Evolutionary conservation across 2,888 invertebrate genomes (phyloP), one percentile per base, ranked within the genome.

Genomic region (Drosophila pseudotalamancana): DNA sequence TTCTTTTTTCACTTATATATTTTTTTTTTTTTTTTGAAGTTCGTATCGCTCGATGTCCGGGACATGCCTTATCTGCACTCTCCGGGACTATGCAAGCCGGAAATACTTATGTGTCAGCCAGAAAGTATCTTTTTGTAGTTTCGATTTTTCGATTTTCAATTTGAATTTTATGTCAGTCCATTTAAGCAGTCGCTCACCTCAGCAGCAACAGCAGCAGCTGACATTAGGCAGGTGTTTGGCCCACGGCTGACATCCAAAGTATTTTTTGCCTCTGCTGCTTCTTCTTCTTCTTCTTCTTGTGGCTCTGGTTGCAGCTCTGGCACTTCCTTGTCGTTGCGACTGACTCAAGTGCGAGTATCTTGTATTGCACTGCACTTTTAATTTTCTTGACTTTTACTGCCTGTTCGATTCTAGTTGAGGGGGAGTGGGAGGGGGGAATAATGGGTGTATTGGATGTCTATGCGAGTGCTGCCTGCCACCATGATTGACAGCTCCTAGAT

Each of bases 201-300:
- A 37, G 8, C 43, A 25, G 4, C 35, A 37, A 6, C 43, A 25
- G 4, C 21, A 39, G 40, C 40, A 42, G 35, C 54, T 64, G 64
- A 70, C 71, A 70, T 75, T 53, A 53, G 71, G 57, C 72, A 75
- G 72, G 72, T 75, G 72, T 72, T 59, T 53, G 64, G 37, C 64
- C 55, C 29, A 31, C 40, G 46, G 53, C 54, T 68, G 45, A 57
- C 51, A 65, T 61, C 51, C n/a, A n/a, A n/a, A n/a, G n/a, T n/a
- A n/a, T n/a, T n/a, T n/a, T n/a, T n/a, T n/a, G n/a, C n/a, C n/a
- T 68, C 34, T 66, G 59, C 40, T 34, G 6, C 40, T 42, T 31
- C 57, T 9, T 25, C 25, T 25, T 6, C 25, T 8, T 25, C 25
- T 25, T 9, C 25, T 9, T 9, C 43, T 14, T 4, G n/a, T 40